Percentiles rank a stretch among this genome's conserved stretches.
Conservation (phyloP, 2,888 invertebrate species). For the Ophion ventricosus region DNA sequence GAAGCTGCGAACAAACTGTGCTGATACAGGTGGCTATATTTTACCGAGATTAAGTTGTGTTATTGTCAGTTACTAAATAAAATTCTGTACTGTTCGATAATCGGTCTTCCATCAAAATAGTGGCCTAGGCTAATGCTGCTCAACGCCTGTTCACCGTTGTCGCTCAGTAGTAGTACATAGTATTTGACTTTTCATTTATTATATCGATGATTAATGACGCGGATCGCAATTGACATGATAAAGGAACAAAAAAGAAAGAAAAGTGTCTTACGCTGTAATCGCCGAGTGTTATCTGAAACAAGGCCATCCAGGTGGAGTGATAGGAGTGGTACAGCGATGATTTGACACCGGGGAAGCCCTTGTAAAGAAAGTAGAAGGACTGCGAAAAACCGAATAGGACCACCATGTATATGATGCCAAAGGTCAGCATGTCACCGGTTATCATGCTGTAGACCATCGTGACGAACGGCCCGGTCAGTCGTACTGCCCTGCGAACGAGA, state of each 20-base stretch:
- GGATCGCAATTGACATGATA: background rate
- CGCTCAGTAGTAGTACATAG: no score
- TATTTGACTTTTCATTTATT: no score
- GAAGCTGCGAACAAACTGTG: no score
- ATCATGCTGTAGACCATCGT: slow-evolving; percentile 99
- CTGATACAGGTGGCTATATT: no score
- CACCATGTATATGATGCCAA: slow-evolving; percentile 98
- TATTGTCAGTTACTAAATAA: no score
- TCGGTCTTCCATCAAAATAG: no score
- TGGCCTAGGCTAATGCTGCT: background rate
- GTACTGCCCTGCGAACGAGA: slow-evolving; percentile 89
- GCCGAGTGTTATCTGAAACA: slow-evolving; percentile 98
- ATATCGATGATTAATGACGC: no score
- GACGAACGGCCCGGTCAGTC: slow-evolving; percentile 98
- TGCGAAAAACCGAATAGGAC: slow-evolving; percentile 98
- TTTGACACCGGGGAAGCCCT: slow-evolving; percentile 93
- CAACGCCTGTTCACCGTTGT: no score
- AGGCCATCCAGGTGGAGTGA: slow-evolving; percentile 97
- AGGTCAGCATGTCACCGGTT: slow-evolving; percentile 99
- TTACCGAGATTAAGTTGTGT: no score
- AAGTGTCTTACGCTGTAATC: slow-evolving; percentile 94
- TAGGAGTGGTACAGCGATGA: slow-evolving; percentile 93
- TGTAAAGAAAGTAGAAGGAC: slow-evolving; percentile 97
- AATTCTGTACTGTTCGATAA: no score
- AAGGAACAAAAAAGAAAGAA: background rate